A percentile compares a stretch with the other conserved stretches of the same genome.
Evolutionary conservation across 2,888 invertebrate species (phyloP).

Genomic region (Pyrrhosoma nymphula): DNA sequence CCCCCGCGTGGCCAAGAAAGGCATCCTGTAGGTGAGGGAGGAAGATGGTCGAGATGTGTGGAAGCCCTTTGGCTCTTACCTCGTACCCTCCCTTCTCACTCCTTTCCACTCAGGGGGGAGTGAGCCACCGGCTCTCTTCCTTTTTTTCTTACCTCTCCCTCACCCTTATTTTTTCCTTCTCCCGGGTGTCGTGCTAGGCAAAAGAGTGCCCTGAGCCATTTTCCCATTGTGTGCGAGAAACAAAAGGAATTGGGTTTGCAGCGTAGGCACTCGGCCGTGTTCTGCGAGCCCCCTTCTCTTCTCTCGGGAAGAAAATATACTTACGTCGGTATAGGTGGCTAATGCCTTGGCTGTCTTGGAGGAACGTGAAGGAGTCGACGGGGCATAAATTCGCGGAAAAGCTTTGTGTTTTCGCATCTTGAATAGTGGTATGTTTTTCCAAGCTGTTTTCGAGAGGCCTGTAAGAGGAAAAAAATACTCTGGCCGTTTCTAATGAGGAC

Average conservation of each 20-base stretch:
- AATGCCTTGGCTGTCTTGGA: background rate
- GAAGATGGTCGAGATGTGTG: background rate
- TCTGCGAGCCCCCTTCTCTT: background rate
- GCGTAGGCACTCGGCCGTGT: background rate
- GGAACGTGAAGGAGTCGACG: background rate
- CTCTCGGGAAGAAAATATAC: background rate
- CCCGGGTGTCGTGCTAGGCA: slow-evolving; percentile 41
- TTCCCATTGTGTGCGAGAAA: slow-evolving; percentile 60
- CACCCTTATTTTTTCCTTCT: slow-evolving; percentile 5
- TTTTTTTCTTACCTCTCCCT: background rate
- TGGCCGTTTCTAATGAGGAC: background rate
- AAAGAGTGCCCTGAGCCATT: slow-evolving; percentile 47
- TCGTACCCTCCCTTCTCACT: background rate
- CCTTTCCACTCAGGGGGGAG: background rate
- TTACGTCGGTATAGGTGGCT: background rate
- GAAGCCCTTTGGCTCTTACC: slow-evolving; percentile 19
- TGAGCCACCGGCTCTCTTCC: background rate
- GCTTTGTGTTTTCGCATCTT: background rate
- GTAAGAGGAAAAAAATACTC: background rate
- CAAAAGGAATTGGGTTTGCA: slow-evolving; percentile 49
- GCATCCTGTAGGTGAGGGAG: slow-evolving; percentile 3
- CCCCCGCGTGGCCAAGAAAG: slow-evolving; percentile 5
- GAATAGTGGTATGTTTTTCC: background rate
- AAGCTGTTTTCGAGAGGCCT: background rate
- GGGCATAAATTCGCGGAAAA: background rate